These are phyloP conservation scores for Lissonota sp. DNA, from an alignment of 2,888 invertebrate genomes.

Conservation along the genomic window DNA sequence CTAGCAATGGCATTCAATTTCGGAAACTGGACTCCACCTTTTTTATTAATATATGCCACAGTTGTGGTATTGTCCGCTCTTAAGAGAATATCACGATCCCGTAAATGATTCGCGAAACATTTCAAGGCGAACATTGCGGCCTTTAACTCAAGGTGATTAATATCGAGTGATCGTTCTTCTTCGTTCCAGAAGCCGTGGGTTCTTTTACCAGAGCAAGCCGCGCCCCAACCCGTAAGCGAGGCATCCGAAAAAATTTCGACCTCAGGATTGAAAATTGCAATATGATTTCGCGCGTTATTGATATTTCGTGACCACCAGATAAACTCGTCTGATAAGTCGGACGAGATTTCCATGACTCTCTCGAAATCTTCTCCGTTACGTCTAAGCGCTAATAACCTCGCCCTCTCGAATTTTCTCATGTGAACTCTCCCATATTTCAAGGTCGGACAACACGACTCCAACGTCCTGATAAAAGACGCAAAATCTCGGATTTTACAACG, in stretches of 20 bases:
- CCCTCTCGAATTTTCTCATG: conserved; percentile 30
- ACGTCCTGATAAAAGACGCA: conserved; percentile 18
- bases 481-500: conserved; percentile 31
- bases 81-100: conserved; percentile 18
- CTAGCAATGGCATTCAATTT: conserved; percentile 7
- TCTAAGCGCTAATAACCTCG: conserved; percentile 14
- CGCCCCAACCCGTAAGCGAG: conserved; percentile 32
- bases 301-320: conserved; percentile 32
- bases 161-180: conserved; percentile 20
- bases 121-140: conserved; percentile 31
- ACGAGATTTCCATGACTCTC: conserved; percentile 2
- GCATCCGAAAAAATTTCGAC: conserved; percentile 39
- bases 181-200: conserved; percentile 31
- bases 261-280: not conserved
- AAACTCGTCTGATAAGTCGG: conserved; percentile 8
- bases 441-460: conserved; percentile 26
- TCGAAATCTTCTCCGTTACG: conserved; percentile 16
- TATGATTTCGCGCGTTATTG: conserved; percentile 13
- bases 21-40: conserved; percentile 38
- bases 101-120: conserved; percentile 28
- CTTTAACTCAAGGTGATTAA: conserved; percentile 40
- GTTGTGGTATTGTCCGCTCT: conserved; percentile 47
- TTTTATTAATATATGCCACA: conserved; percentile 42
- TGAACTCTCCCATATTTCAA: conserved; percentile 27
- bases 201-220: conserved; percentile 8